Evolutionary conservation across 2,797 vertebrate genomes (phyloP).

Genomic region (Sebastiscus tertius): DNA sequence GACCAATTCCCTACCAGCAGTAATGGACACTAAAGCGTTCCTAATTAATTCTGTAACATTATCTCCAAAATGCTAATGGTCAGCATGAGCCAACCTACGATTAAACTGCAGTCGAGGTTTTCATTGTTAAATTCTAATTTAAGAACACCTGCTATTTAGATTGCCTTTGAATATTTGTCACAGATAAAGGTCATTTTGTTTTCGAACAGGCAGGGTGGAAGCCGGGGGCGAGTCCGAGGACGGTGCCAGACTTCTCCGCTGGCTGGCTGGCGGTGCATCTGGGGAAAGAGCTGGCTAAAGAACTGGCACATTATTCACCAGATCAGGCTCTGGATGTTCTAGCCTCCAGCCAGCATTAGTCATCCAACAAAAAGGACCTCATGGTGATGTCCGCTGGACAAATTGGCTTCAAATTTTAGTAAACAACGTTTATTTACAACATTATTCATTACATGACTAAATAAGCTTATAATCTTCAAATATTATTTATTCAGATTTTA

Average conservation of each 20-base stretch:
- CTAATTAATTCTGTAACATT: conserved; percentile 65
- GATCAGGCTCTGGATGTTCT: conserved; percentile 1
- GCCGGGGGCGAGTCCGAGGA: background rate
- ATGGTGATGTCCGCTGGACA: background rate
- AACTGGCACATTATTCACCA: conserved; percentile 14
- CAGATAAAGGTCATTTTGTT: conserved; percentile 64
- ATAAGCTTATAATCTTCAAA: background rate
- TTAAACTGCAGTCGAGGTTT: conserved; percentile 32
- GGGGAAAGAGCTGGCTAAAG: conserved; percentile 31
- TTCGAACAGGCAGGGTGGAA: conserved; percentile 21
- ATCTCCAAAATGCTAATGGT: conserved; percentile 61
- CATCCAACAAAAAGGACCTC: background rate
- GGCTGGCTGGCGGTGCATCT: conserved; percentile 5
- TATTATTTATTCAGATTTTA: background rate
- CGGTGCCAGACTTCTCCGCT: conserved; percentile 21
- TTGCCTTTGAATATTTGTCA: conserved; percentile 43
- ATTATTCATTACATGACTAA: background rate
- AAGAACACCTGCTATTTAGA: conserved; percentile 63
- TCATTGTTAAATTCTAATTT: conserved; percentile 57
- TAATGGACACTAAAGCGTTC: conserved; percentile 43
- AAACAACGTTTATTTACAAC: background rate
- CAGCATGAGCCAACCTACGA: conserved; percentile 14
- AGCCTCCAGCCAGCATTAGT: background rate
- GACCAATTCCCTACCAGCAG: conserved; percentile 6
- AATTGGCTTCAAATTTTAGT: background rate